These are phyloP conservation scores for Shinisaurus crocodilurus DNA, from an alignment of 2,113 vertebrate genomes.

Conservation along the genomic window DNA sequence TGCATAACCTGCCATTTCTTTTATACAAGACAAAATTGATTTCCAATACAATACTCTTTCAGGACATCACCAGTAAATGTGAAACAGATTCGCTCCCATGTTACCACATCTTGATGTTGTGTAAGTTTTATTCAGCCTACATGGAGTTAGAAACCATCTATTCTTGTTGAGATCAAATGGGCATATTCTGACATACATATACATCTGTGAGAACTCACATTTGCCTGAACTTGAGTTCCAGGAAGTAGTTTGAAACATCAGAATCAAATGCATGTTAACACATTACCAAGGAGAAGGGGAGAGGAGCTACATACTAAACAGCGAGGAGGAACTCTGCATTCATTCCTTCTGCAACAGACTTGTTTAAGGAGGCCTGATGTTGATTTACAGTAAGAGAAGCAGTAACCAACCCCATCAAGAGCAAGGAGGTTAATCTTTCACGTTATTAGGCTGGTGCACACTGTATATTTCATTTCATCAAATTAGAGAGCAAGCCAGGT, in stretches of 20 bases:
- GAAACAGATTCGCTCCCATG: background rate
- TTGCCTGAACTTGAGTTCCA: background rate
- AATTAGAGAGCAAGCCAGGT: background rate
- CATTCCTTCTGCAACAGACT: slow-evolving; percentile 36
- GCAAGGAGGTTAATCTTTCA: background rate
- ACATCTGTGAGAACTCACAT: background rate
- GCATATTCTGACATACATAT: background rate
- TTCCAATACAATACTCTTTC: background rate
- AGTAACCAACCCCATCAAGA: slow-evolving; percentile 35
- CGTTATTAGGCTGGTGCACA: slow-evolving; percentile 18
- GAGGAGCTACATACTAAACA: background rate
- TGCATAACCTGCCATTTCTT: background rate
- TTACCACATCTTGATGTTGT: too few species aligned
- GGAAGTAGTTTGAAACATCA: background rate
- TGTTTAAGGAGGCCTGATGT: slow-evolving; percentile 10
- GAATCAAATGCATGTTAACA: background rate
- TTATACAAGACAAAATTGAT: background rate
- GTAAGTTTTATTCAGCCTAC: background rate
- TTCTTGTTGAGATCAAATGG: background rate
- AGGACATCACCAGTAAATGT: background rate
- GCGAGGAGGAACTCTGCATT: background rate
- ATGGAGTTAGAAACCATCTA: background rate
- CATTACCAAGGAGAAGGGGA: background rate
- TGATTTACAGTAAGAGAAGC: slow-evolving; percentile 25
- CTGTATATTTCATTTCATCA: accelerated